Base-by-base conservation (phyloP, 2,113 vertebrate species). In the Formicarius rufipectus region DNA sequence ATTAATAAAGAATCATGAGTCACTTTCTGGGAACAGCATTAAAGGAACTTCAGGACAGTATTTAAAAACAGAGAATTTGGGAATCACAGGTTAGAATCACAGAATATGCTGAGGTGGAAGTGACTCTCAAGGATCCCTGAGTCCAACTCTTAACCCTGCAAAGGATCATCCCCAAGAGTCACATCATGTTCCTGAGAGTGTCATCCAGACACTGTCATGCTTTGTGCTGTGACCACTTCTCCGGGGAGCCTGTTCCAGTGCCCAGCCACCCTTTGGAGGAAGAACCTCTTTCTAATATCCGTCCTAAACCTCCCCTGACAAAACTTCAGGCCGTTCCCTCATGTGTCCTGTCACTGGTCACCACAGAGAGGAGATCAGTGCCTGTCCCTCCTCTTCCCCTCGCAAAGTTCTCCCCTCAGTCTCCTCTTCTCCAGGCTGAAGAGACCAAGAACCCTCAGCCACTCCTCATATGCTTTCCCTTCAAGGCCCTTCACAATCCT, bases 21-120 rank as follows among this genome's bases (percentile, higher is more conserved):
- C 83, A 96, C 14, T 90, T 93, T 93, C 90, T 92, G 86, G 92
- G 73, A 95, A 88, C 24, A 44, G 16, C 17, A 94, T 86, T 84
- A 92, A 96, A 92, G 37, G 49, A 81, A 74, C 28, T 93, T 88
- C 33, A 59, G 83, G 79, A 93, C 23, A 63, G 31, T 40, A 49
- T 71, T 53, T 84, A 52, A 89, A 86, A 55, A 69, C 49, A 94
- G 27, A 71, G 35, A 72, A 58, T 89, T 83, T 24, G 2, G 47
- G 73, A 96, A 80, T 18, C 60, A 28, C 60, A 63, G 17, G 40
- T 20, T 20, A 40, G 60, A 62, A 63, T 63, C 60, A 63, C 39
- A 40, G 27, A 42, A 63, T 63, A 20, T 63, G 60, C 12, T 21
- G 60, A 63, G 27, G 21, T 63, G 37, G 25, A 62, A 62, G 24